These are phyloP conservation scores for Erannis defoliaria DNA, from an alignment of 2,888 invertebrate species.

Conservation along the genomic window DNA sequence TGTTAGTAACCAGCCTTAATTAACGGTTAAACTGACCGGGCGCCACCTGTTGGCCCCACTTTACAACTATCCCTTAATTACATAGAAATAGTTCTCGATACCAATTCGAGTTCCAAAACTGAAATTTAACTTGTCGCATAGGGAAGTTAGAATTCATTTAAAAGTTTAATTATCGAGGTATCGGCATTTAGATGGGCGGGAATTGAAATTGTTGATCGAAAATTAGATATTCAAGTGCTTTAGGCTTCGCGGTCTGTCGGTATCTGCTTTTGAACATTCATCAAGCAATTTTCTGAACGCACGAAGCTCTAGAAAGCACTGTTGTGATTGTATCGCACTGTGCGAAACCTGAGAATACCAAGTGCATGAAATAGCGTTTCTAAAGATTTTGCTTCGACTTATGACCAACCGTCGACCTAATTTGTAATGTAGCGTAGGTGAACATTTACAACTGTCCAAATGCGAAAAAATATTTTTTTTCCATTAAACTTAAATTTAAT, in stretches of 20 bases:
- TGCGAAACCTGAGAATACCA: conserved; percentile 12
- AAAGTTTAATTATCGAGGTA: conserved; percentile 28
- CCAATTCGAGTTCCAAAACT: conserved; percentile 47
- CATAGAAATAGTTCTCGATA: conserved; percentile 49
- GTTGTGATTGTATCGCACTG: conserved; percentile 26
- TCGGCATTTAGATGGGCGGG: conserved; percentile 32
- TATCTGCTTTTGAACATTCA: conserved; percentile 29
- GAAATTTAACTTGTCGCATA: conserved; percentile 29
- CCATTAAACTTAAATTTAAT: too few relatives aligned
- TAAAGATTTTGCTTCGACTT: not conserved
- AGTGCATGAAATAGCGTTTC: conserved; percentile 9
- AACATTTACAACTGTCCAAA: too few relatives aligned
- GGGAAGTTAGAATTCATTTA: conserved; percentile 30
- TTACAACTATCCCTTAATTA: conserved; percentile 59
- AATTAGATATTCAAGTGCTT: conserved; percentile 38
- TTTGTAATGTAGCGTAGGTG: too few relatives aligned
- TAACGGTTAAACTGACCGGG: conserved; percentile 66
- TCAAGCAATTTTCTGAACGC: conserved; percentile 30
- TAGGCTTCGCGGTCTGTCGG: conserved; percentile 26
- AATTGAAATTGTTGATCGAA: conserved; percentile 40
- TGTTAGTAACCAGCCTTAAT: conserved; percentile 76
- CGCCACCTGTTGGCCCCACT: conserved; percentile 76
- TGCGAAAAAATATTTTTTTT: too few relatives aligned
- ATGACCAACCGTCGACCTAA: too few relatives aligned
- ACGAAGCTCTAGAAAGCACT: conserved; percentile 29